Percentiles rank a stretch among this genome's conserved stretches.
Evolutionary conservation across 2,113 vertebrate species (phyloP).

Genomic region (Tragulus kanchil): DNA sequence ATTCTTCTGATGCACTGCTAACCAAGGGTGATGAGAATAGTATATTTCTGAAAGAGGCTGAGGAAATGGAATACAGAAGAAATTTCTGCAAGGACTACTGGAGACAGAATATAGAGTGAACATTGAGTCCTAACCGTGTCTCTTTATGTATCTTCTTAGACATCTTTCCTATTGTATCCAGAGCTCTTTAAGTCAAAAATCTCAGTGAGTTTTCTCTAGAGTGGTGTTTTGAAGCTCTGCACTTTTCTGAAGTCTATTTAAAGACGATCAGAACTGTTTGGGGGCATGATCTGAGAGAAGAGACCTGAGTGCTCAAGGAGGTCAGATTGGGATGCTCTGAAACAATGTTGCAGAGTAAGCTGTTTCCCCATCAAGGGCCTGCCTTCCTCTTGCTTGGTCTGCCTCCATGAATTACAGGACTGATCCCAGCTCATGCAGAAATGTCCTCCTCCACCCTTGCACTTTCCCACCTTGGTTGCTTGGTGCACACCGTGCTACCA

Average conservation of each 20-base stretch:
- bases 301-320: neutral
- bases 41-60: conserved; percentile 48
- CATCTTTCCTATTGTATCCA: neutral
- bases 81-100: neutral
- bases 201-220: neutral
- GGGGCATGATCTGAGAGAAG: neutral
- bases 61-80: conserved; percentile 43
- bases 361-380: conserved; percentile 21
- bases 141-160: neutral
- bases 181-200: neutral
- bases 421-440: conserved; percentile 71
- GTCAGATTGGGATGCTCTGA: conserved; percentile 11
- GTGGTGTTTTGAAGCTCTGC: neutral
- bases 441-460: conserved; percentile 77
- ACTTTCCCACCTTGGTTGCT: conserved; percentile 66
- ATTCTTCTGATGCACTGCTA: neutral
- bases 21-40: conserved; percentile 18
- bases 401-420: conserved; percentile 70
- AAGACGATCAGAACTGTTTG: conserved; percentile 44
- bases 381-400: conserved; percentile 42
- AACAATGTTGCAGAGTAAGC: neutral
- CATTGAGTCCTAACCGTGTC: neutral
- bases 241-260: neutral
- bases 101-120: neutral
- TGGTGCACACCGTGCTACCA: conserved; percentile 57